Evolutionary conservation across 2,888 invertebrate genomes (phyloP).

Genomic region (Blastobasis lacticolella): DNA sequence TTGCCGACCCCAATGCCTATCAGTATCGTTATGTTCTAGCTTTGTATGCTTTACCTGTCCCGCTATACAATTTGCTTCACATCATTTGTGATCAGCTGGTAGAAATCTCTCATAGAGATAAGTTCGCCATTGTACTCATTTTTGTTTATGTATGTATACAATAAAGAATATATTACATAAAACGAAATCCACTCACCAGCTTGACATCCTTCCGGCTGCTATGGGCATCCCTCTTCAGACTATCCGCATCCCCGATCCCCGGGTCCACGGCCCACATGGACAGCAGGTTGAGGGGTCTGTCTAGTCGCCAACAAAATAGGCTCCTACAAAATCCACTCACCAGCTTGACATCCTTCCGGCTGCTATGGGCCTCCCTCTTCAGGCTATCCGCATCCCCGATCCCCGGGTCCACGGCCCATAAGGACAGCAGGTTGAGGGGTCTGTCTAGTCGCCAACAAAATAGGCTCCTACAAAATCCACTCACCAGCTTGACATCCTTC

Average conservation of each 20-base stretch:
- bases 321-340: conserved; percentile 56
- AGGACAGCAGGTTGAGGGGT: conserved; percentile 90
- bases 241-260: conserved; percentile 64
- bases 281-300: conserved; percentile 91
- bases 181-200: conserved; percentile 69
- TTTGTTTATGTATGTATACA: no score
- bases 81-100: no score
- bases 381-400: conserved; percentile 65
- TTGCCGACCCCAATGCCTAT: no score
- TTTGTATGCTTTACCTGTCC: no score
- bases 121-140: no score
- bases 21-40: no score
- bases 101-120: no score
- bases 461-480: no score
- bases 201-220: conserved; percentile 87
- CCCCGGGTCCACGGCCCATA: conserved; percentile 80
- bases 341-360: conserved; percentile 89
- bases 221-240: conserved; percentile 71
- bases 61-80: no score
- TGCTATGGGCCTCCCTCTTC: conserved; percentile 71
- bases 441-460: no score
- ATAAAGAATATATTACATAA: no score
- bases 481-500: conserved; percentile 89
- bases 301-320: no score
- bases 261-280: conserved; percentile 83